Percentiles rank a stretch among this genome's conserved stretches.
phyloP scores from a whole-genome alignment of 2,113 vertebrate species.

The Forbesichthys agassizii region DNA sequence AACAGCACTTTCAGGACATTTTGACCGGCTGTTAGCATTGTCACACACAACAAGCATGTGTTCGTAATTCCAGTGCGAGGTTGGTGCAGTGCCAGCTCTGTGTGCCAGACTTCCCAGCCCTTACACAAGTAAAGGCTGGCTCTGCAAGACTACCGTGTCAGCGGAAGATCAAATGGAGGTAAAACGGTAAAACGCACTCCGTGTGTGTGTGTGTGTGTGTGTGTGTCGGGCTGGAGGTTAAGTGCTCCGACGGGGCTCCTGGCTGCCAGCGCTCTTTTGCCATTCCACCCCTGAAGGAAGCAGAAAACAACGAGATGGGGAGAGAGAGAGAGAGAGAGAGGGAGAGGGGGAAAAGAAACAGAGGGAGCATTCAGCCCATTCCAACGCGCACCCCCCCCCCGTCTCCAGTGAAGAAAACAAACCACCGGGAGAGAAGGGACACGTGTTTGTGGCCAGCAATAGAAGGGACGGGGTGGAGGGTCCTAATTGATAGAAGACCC shows the following conservation, averaged over 20 bases:
- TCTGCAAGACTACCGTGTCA: too few species aligned
- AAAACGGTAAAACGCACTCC: constrained; percentile 43
- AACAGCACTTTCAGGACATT: too few species aligned
- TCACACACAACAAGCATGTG: too few species aligned
- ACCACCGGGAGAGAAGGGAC: constrained; percentile 3
- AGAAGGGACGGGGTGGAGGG: constrained; percentile 24
- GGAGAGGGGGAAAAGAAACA: constrained; percentile 30
- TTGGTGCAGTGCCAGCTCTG: too few species aligned
- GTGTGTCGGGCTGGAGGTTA: constrained; percentile 57
- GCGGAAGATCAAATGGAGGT: constrained; percentile 24
- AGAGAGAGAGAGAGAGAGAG: constrained; percentile 18
- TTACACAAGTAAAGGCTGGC: constrained; percentile 8
- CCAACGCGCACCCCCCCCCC: constrained; percentile 5
- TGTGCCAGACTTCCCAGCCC: background rate
- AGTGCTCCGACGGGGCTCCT: constrained; percentile 64
- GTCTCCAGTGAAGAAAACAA: constrained; percentile 30
- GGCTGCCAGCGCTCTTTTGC: constrained; percentile 55
- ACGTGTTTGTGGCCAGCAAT: constrained; percentile 10
- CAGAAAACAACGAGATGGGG: constrained; percentile 45
- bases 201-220: constrained; percentile 35
- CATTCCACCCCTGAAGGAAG: constrained; percentile 61
- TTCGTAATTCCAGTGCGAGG: too few species aligned
- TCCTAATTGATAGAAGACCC: constrained; percentile 5
- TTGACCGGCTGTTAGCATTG: too few species aligned
- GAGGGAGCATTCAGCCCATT: constrained; percentile 53